Evolutionary conservation across 2,797 vertebrate species (phyloP), one percentile per base, ranked within the genome.

Genomic region (Agapornis canus): DNA sequence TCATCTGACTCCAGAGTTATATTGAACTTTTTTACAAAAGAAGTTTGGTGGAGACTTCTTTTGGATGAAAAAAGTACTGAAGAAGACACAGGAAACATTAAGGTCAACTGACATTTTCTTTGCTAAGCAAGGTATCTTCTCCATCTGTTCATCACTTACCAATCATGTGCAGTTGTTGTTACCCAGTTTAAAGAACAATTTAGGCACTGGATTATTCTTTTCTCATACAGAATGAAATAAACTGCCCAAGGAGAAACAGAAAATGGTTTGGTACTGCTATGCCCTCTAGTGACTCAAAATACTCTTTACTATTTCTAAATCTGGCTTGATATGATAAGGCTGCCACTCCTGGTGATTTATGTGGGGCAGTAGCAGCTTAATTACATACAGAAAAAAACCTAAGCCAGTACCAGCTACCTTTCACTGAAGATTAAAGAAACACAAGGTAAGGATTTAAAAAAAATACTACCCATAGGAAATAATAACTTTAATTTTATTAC

Each of bases 201-300:
- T 37, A 48, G 80, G 71, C 16, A 8, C 42, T 56, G 17, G 73
- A 66, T 56, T 45, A 65, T 17, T 66, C 22, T 80, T 73, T 91
- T 84, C 52, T 86, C n/a, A 31, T 16, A 59, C 8, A 45, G 51
- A 90, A 85, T 25, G 16, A 14, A 89, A 87, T 56, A 59, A 81
- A 81, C 40, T 76, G 25, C 19, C 47, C 49, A 77, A 16, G 20
- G 37, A 70, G 56, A 92, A 92, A 43, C 14, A 91, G 51, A 81
- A 84, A 69, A 7, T 77, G 56, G 11, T 78, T 88, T 82, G 45
- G 78, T 94, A 60, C 90, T 79, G 52, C 82, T 90, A 45, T 92
- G 97, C 96, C 95, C 94, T 95, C 96, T 97, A 96, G 95, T 76
- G 94, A 92, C 91, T 94, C 79, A 90, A 91, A 94, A 85, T 80